phyloP scores from a whole-genome alignment of 2,888 invertebrate species.

The Apomyelois bistriatella region DNA sequence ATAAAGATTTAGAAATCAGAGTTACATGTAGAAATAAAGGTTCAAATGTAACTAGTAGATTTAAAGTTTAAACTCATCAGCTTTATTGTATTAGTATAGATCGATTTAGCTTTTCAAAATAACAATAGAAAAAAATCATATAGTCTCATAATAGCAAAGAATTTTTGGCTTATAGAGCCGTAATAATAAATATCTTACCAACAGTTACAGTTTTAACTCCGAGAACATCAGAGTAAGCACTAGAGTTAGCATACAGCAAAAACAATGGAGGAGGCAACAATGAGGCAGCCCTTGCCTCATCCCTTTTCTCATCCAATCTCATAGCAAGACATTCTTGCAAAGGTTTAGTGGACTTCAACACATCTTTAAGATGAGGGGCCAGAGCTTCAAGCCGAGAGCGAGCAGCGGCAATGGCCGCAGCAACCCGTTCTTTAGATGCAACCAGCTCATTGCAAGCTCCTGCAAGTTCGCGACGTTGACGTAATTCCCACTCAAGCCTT shows the following conservation, averaged over 20 bases:
- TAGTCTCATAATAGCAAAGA: too few relatives aligned
- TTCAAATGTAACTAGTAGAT: too few relatives aligned
- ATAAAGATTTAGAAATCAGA: background rate
- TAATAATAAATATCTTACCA: too few relatives aligned
- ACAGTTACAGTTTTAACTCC: slow-evolving; percentile 71
- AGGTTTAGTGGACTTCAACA: slow-evolving; percentile 88
- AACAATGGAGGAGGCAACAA: slow-evolving; percentile 91
- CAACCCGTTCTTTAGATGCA: slow-evolving; percentile 87
- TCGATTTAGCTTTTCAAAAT: too few relatives aligned
- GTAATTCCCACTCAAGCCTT: slow-evolving; percentile 94
- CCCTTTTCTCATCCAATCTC: slow-evolving; percentile 87
- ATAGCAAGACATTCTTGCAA: slow-evolving; percentile 93
- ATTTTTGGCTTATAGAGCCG: too few relatives aligned
- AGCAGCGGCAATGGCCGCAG: slow-evolving; percentile 86
- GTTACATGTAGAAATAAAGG: too few relatives aligned
- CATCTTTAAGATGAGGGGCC: slow-evolving; percentile 85
- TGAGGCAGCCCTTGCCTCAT: slow-evolving; percentile 86
- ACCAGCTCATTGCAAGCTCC: slow-evolving; percentile 87
- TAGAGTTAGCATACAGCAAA: slow-evolving; percentile 90
- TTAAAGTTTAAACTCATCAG: too few relatives aligned
- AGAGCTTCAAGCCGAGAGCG: slow-evolving; percentile 89
- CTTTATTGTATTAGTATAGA: too few relatives aligned
- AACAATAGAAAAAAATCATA: background rate
- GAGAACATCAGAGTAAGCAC: slow-evolving; percentile 89
- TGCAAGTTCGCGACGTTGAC: slow-evolving; percentile 91